Percentiles rank a stretch among this genome's conserved stretches.
phyloP scores from a whole-genome alignment of 1,140 invertebrate species.

The Drosophila rufa region DNA sequence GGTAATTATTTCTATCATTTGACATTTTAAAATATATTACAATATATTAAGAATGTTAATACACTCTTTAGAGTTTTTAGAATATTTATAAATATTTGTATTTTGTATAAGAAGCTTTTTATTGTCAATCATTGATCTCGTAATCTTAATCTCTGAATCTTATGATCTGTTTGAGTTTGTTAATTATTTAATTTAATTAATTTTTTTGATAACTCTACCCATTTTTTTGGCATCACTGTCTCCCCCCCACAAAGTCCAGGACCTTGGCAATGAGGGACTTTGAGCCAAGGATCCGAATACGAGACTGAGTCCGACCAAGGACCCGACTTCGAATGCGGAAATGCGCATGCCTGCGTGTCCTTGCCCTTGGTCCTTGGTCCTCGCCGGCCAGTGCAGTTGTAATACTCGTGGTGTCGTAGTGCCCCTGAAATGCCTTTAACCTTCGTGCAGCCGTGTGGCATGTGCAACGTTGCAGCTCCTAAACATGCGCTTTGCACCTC shows the following conservation, averaged over 20 bases:
- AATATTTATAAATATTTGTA: background rate
- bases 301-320: constrained; percentile 29
- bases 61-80: background rate
- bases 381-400: constrained; percentile 36
- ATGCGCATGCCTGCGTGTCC: constrained; percentile 84
- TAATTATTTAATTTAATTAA: background rate
- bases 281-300: constrained; percentile 31
- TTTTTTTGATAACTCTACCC: too few species aligned
- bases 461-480: constrained; percentile 60
- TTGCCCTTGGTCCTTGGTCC: constrained; percentile 76
- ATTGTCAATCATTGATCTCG: too few species aligned
- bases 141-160: too few species aligned
- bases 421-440: constrained; percentile 79
- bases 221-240: background rate
- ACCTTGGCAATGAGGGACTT: constrained; percentile 63
- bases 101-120: too few species aligned
- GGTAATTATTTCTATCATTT: too few species aligned
- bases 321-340: constrained; percentile 65
- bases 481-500: constrained; percentile 66
- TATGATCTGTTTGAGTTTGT: too few species aligned
- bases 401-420: constrained; percentile 46
- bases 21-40: too few species aligned
- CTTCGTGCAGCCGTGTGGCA: constrained; percentile 72
- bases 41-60: too few species aligned
- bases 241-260: constrained; percentile 28